Evolutionary conservation across 2,888 invertebrate species (phyloP).

Genomic region (Terebella lapidaria): DNA sequence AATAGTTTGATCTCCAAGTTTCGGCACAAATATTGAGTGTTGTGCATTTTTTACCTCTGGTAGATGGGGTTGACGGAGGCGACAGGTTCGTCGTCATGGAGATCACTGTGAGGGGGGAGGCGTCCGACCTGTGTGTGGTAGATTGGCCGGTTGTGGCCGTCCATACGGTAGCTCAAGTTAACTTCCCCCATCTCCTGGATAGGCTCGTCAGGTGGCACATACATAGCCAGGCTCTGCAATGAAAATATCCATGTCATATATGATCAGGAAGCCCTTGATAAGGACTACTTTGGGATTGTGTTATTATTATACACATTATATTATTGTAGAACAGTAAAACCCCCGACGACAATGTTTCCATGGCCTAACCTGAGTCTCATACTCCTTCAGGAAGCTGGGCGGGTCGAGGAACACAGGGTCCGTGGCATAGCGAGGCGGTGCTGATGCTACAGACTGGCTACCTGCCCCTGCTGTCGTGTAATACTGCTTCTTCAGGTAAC

Average conservation of each 20-base stretch:
- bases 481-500: constrained; percentile 8
- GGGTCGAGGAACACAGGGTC: constrained; percentile 69
- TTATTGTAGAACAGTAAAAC: too few relatives aligned
- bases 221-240: constrained; percentile 47
- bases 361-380: constrained; percentile 78
- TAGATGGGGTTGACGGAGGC: not conserved
- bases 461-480: not conserved
- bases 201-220: constrained; percentile 47
- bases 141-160: not conserved
- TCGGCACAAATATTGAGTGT: too few relatives aligned
- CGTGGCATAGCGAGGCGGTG: not conserved
- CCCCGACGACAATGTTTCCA: too few relatives aligned
- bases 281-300: too few relatives aligned
- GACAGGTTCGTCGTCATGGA: not conserved
- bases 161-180: constrained; percentile 32
- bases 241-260: too few relatives aligned
- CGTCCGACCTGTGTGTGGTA: not conserved
- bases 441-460: not conserved
- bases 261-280: too few relatives aligned
- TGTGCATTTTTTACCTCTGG: too few relatives aligned
- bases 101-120: not conserved
- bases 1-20: too few relatives aligned
- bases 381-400: constrained; percentile 70
- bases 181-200: constrained; percentile 41
- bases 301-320: too few relatives aligned